Evolutionary conservation across 2,113 vertebrate species (phyloP).

Genomic region (Tetrao urogallus): DNA sequence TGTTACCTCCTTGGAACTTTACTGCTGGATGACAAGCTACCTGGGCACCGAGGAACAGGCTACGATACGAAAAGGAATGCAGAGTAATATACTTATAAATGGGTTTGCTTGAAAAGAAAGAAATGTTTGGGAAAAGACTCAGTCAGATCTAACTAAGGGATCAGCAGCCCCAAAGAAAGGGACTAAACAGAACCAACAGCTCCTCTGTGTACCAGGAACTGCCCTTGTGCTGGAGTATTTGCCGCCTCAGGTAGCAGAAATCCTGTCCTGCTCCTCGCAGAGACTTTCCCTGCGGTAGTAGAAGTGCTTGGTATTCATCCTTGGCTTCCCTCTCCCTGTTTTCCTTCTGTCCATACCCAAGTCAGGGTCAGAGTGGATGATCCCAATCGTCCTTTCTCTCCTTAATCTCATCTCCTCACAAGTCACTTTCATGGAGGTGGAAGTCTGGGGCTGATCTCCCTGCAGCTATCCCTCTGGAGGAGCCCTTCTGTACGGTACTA

Average conservation of each 20-base stretch:
- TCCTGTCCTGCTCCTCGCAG: rapidly evolving
- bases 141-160: neutral
- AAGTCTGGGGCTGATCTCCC: neutral
- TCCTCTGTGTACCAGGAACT: neutral
- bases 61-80: neutral
- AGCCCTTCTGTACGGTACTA: neutral
- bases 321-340: neutral
- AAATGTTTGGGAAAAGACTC: neutral
- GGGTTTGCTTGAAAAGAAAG: neutral
- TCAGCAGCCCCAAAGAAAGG: neutral
- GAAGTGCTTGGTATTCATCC: neutral
- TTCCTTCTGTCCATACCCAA: neutral
- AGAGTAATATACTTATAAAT: neutral
- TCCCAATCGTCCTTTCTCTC: neutral
- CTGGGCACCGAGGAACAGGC: neutral
- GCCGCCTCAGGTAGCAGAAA: neutral
- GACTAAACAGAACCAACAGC: neutral
- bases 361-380: neutral
- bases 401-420: neutral
- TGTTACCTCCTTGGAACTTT: neutral
- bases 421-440: rapidly evolving
- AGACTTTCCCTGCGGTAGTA: neutral
- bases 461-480: neutral
- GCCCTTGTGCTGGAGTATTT: rapidly evolving
- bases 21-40: rapidly evolving